Evolutionary conservation across 2,797 vertebrate genomes (phyloP), one percentile per base, ranked within the genome.

Genomic region (Ctenochaetus hawaiiensis): DNA sequence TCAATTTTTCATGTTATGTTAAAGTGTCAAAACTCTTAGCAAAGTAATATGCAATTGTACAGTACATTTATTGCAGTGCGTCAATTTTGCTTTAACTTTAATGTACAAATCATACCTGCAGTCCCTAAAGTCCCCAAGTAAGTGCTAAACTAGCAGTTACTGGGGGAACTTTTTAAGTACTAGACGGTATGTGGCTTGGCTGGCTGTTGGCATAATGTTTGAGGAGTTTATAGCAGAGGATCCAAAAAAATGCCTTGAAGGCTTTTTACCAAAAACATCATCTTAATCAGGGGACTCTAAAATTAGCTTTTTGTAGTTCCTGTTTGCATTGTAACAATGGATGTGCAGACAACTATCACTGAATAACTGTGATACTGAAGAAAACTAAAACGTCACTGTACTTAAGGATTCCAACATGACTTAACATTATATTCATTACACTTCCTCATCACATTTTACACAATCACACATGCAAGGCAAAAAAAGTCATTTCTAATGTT

Each of bases 11-110:
- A 51, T 37, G 49, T 52, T 30, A 34, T 45, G 20, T 64, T 63
- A 53, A 68, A 48, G 48, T n/a, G 34, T 20, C 22, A 37, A 17
- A 34, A 18, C 34, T 47, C 18, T 47, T 53, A 22, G 13, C 6
- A 30, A 48, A 71, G 23, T 9, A 22, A 39, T 52, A 60, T 43
- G 58, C 43, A 18, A 54, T 22, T 53, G 51, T 18, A 26, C 44
- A 75, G 51, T 18, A 26, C 44, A 72, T 72, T 75, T 44, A 69
- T 56, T 67, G 48, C 52, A 52, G n/a, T 5, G 18, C 30, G 53
- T 62, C 52, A 60, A 59, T 5, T 18, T 17, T 22, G 14, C n/a
- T 67, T 44, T 57, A 22, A 67, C 62, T 75, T 62, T 30, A 56
- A 39, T 68, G 53, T 61, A 30, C 22, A 26, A 48, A 59, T 59